Evolutionary conservation across 2,797 vertebrate species (phyloP).

Genomic region (Myripristis jacobus): DNA sequence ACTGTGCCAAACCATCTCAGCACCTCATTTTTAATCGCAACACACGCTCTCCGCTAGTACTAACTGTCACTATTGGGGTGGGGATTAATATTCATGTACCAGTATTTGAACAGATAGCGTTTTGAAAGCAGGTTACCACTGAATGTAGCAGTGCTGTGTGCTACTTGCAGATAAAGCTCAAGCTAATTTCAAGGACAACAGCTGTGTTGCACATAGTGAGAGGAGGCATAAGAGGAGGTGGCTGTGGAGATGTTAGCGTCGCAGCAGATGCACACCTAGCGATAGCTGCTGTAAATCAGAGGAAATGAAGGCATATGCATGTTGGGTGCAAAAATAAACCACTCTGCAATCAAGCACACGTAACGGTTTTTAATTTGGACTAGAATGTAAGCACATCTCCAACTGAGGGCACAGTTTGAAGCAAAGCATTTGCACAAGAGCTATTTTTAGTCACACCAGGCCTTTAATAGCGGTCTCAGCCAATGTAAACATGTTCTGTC

Average conservation of each 20-base stretch:
- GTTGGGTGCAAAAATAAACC: conserved; percentile 58
- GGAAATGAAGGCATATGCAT: conserved; percentile 57
- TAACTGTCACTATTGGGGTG: conserved; percentile 66
- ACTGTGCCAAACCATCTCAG: conserved; percentile 27
- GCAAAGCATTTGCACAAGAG: conserved; percentile 68
- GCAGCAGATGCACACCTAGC: neutral
- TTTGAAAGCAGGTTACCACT: neutral
- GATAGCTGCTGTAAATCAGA: conserved; percentile 8
- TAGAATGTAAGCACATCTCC: conserved; percentile 60
- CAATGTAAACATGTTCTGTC: conserved; percentile 72
- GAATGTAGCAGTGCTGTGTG: conserved; percentile 6
- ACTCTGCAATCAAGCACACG: conserved; percentile 54
- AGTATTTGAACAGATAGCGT: conserved; percentile 20
- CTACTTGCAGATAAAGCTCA: conserved; percentile 19
- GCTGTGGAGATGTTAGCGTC: conserved; percentile 9
- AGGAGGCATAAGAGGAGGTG: conserved; percentile 1
- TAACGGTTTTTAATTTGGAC: conserved; percentile 56
- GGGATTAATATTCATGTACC: conserved; percentile 21
- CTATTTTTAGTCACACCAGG: conserved; percentile 72
- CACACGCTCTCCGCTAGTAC: conserved; percentile 57
- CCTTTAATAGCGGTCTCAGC: conserved; percentile 72
- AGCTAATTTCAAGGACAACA: conserved; percentile 22
- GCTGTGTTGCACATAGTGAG: conserved; percentile 13
- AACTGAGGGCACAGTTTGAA: conserved; percentile 61
- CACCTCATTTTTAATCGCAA: conserved; percentile 35